Base-by-base conservation (phyloP, 2,888 invertebrate species). In the Kryphioiulus occultus region DNA sequence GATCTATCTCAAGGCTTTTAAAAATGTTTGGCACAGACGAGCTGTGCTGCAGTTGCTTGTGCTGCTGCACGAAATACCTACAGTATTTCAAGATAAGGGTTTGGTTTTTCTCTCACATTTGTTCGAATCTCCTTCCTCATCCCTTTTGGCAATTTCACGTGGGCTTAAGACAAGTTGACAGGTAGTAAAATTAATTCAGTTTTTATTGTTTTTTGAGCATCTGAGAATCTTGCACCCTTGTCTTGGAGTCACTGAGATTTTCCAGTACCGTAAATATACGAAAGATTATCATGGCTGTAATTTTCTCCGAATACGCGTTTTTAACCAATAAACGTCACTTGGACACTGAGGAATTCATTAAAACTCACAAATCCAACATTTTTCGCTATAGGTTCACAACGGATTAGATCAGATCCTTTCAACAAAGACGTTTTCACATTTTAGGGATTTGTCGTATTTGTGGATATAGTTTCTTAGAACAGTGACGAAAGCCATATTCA, bases 1-100 rank as follows among this genome's bases (percentile, higher is more conserved):
- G 84, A 59, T 59, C 32, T 82, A 82, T 82, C 84, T 84, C 84
- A 84, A 84, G 84, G 84, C 22, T n/a, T 84, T 32, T 3, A 84
- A 84, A 84, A 84, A 84, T 84, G 39, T 32, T 84, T 84, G 84
- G 84, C 84, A 84, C 84, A 32, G n/a, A 32, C 39, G 19, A 22
- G n/a, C 19, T n/a, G 17, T 59, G 59, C 59, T 22, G 59, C n/a
- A 22, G 59, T 22, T 7, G 59, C 22, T 59, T 22, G n/a, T 10
- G 59, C 59, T 59, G 59, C 4, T 10, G 59, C 22, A 59, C 59
- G 59, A 59, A 59, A 59, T 59, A 59, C 22, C 59, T n/a, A n/a
- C n/a, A n/a, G n/a, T 59, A 59, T 59, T 59, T 59, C 59, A 59
- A 59, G 59, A 59, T 59, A n/a, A 7, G 19, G 47, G 22, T 59